Base-by-base conservation (phyloP, 2,888 invertebrate genomes). In the Capitulum mitella region DNA sequence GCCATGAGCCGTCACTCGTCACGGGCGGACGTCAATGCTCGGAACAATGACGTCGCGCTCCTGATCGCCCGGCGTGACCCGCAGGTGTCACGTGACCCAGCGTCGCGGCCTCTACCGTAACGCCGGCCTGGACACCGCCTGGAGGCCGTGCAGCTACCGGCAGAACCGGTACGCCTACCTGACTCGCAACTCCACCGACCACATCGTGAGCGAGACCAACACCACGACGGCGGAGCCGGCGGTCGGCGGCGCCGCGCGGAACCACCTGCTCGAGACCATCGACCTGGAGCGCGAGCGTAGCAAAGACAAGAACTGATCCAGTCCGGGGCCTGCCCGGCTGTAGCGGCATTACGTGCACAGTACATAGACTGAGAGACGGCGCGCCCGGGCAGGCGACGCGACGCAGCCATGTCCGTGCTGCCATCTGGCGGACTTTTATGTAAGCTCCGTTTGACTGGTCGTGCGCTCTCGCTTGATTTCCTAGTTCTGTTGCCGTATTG, bases 41-140 rank as follows among this genome's bases (percentile, higher is more conserved):
- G n/a, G n/a, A n/a, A n/a, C n/a, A n/a, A n/a, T n/a, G n/a, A n/a
- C n/a, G n/a, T n/a, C n/a, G n/a, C n/a, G n/a, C n/a, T n/a, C n/a
- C n/a, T n/a, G n/a, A n/a, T n/a, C n/a, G n/a, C n/a, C n/a, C n/a
- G n/a, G n/a, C n/a, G 54, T 26, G 5, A 5, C 22, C 43, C 3
- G 46, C 75, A 75, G 75, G 19, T 75, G 75, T 46, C n/a, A 40
- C 29, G 75, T 75, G 75, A 75, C 43, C 14, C 75, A 75, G 75
- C 43, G 29, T 12, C 75, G 75, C 43, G 75, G 75, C 14, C 43
- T 46, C 14, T 46, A 43, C 29, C 43, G 75, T 1, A 46, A 75
- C 19, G 75, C 75, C 43, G 46, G 46, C 29, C 43, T 46, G 43
- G 75, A 75, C 46, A 75, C 75, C 12, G 75, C 75, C 14, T 75